These are phyloP conservation scores for Tinea semifulvella DNA, from an alignment of 2,888 invertebrate species.

Conservation along the genomic window DNA sequence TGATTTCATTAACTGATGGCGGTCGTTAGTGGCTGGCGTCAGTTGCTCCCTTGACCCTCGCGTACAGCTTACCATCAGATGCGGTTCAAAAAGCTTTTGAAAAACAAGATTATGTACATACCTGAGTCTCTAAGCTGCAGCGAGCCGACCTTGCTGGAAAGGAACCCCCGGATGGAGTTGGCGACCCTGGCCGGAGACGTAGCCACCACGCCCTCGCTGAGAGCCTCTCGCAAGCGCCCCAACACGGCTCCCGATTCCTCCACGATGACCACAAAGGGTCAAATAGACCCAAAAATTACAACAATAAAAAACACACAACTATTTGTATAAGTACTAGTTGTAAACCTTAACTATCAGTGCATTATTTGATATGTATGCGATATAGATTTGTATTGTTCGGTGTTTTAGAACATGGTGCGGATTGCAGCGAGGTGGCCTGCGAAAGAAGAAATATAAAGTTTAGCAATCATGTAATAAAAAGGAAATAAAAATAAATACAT, in stretches of 20 bases:
- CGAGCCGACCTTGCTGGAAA: constrained; percentile 73
- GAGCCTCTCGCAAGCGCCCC: constrained; percentile 72
- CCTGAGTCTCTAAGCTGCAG: constrained; percentile 78
- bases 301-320: constrained; percentile 14
- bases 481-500: too few relatives aligned
- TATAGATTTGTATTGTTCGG: constrained; percentile 22
- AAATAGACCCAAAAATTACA: constrained; percentile 18
- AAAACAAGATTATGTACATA: constrained; percentile 47
- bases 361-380: constrained; percentile 56
- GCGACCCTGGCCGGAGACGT: constrained; percentile 76
- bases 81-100: too few relatives aligned
- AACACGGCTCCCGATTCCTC: constrained; percentile 66
- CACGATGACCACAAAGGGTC: constrained; percentile 55
- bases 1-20: too few relatives aligned
- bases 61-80: too few relatives aligned
- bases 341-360: constrained; percentile 40
- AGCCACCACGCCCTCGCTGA: constrained; percentile 74
- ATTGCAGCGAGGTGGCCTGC: constrained; percentile 22
- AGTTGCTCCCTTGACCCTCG: too few relatives aligned
- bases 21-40: too few relatives aligned
- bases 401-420: constrained; percentile 44
- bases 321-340: not conserved
- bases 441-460: too few relatives aligned
- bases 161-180: constrained; percentile 77
- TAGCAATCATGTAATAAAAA: too few relatives aligned